Conservation (phyloP, 2,888 invertebrate species). For the Schrankia costaestrigalis region DNA sequence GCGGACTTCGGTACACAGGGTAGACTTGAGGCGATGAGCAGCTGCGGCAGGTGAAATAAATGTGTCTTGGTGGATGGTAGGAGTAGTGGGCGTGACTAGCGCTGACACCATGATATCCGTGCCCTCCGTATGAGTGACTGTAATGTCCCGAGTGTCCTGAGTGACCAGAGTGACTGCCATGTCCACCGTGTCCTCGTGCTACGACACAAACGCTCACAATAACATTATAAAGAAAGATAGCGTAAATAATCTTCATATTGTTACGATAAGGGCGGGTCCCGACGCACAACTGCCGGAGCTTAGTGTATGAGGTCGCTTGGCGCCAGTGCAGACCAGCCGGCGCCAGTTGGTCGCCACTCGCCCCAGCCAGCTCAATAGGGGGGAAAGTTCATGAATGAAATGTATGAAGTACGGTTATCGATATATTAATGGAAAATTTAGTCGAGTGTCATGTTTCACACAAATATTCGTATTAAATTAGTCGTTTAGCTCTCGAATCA, state of each 20-base stretch:
- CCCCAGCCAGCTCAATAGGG: slow-evolving; percentile 13
- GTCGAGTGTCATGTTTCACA: no score
- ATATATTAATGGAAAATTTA: no score
- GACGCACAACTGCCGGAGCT: slow-evolving; percentile 60
- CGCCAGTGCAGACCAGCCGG: slow-evolving; percentile 42
- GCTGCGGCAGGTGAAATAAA: slow-evolving; percentile 57
- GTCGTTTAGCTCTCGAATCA: no score
- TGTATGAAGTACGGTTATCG: no score
- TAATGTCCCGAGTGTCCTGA: slow-evolving; percentile 22
- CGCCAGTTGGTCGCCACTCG: slow-evolving; percentile 7
- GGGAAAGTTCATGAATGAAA: slow-evolving; percentile 15
- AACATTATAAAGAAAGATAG: slow-evolving; percentile 35
- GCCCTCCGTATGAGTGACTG: slow-evolving; percentile 13
- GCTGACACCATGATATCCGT: slow-evolving; percentile 42
- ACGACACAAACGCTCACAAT: slow-evolving; percentile 52
- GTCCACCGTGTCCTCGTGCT: slow-evolving; percentile 35
- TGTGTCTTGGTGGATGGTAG: slow-evolving; percentile 64
- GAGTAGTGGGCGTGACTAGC: slow-evolving; percentile 59
- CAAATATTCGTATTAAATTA: no score
- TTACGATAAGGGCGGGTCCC: slow-evolving; percentile 54
- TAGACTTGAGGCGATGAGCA: slow-evolving; percentile 53
- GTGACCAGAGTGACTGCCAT: slow-evolving; percentile 8
- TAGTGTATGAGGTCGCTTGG: slow-evolving; percentile 48
- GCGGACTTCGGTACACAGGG: slow-evolving; percentile 64
- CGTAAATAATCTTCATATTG: slow-evolving; percentile 52